A percentile compares a stretch with the other conserved stretches of the same genome.
Conservation (phyloP, 2,888 invertebrate species). For the Leucophenga montana region DNA sequence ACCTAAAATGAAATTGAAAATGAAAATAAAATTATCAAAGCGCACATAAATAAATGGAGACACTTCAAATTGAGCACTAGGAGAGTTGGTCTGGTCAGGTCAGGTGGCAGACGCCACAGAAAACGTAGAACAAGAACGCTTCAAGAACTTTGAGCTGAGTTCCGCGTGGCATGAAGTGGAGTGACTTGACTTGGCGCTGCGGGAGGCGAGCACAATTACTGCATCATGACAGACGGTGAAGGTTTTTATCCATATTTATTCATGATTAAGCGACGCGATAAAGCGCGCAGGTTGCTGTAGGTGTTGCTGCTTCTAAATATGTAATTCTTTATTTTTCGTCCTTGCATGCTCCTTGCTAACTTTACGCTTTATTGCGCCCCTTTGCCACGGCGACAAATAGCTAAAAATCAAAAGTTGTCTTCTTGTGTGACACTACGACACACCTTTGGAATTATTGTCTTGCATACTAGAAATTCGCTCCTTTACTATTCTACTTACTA, state of each 20-base stretch:
- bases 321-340: slow-evolving; percentile 50
- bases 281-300: slow-evolving; percentile 19
- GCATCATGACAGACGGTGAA: slow-evolving; percentile 29
- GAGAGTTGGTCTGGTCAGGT: neutral
- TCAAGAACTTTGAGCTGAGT: neutral
- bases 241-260: slow-evolving; percentile 32
- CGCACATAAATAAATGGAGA: slow-evolving; percentile 44
- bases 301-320: slow-evolving; percentile 54
- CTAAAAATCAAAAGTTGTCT: slow-evolving; percentile 2
- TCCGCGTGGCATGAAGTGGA: neutral
- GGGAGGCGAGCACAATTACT: slow-evolving; percentile 35
- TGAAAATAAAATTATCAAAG: slow-evolving; percentile 44
- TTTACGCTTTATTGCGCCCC: neutral
- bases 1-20: slow-evolving; percentile 35
- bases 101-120: neutral
- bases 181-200: neutral
- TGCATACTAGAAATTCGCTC: neutral
- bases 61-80: slow-evolving; percentile 34
- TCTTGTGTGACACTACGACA: neutral
- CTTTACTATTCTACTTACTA: neutral
- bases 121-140: no score
- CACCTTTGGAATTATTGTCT: neutral
- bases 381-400: neutral
- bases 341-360: slow-evolving; percentile 37
- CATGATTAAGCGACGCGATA: slow-evolving; percentile 48